Percentiles rank a stretch among this genome's conserved stretches.
These are phyloP conservation scores for Globodera rostochiensis DNA, from an alignment of 1,140 invertebrate species.

Conservation along the genomic window DNA sequence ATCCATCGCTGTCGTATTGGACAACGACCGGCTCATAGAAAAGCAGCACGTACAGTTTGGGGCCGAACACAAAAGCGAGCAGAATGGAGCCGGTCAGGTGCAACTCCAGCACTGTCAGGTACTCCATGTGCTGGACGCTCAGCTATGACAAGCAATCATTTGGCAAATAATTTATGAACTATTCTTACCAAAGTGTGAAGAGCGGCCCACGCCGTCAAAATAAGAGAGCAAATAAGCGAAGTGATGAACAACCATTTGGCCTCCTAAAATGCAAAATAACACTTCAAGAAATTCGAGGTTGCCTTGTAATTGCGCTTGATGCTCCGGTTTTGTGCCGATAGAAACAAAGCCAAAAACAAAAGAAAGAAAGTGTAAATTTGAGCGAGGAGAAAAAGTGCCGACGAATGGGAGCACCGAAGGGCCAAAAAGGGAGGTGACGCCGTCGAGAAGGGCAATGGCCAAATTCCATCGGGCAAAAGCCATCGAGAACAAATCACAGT, in stretches of 20 bases:
- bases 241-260: conserved; percentile 63
- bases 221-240: conserved; percentile 45
- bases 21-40: conserved; percentile 63
- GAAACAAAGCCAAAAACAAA: conserved; percentile 58
- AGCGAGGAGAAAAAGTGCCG: conserved; percentile 40
- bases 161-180: neutral
- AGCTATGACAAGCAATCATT: neutral
- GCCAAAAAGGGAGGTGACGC: neutral
- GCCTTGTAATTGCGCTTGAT: conserved; percentile 64
- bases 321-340: conserved; percentile 56
- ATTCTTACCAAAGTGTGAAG: conserved; percentile 44
- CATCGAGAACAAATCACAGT: conserved; percentile 19
- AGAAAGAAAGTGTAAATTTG: conserved; percentile 60
- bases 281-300: neutral
- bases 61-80: conserved; percentile 59
- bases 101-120: conserved; percentile 58
- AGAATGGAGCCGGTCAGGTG: conserved; percentile 54
- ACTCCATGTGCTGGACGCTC: conserved; percentile 18
- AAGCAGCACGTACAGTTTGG: conserved; percentile 63
- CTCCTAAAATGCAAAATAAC: conserved; percentile 35
- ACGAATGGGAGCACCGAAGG: conserved; percentile 32
- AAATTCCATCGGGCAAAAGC: neutral
- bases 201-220: conserved; percentile 52
- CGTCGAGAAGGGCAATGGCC: neutral
- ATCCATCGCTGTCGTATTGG: conserved; percentile 39